Evolutionary conservation across 2,113 vertebrate genomes (phyloP), one percentile per base, ranked within the genome.

Genomic region (Stictonetta naevosa): DNA sequence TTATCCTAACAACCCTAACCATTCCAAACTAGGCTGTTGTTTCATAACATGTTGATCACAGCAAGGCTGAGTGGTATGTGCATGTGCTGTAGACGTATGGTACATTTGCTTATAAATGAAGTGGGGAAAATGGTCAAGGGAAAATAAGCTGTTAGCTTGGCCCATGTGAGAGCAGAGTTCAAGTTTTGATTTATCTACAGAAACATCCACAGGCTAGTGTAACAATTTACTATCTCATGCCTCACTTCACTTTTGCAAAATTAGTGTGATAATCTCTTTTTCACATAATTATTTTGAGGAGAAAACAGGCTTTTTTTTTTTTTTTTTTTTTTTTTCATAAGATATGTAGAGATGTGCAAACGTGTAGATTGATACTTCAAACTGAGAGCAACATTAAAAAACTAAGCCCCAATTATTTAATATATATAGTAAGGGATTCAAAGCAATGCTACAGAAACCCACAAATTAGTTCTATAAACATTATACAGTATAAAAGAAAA

Each of bases 51-150:
- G 52, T 92, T 96, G 90, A 94, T 94, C 85, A 88, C 92, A 94
- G 86, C 74, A 68, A 93, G 68, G 40, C 64, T 81, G 90, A 94
- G 88, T 83, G 86, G 42, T 67, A 73, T 91, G 86, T 91, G 74
- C 26, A 4, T 83, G 91, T 77, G 78, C 14, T 7, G 55, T 50
- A 83, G 5, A 85, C 69, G 42, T 44, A 95, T 79, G 84, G 78
- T 77, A 92, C 93, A 93, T 88, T 88, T 90, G 79, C 73, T 94
- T 95, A 88, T 68, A 96, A 94, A 96, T 86, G 85, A 95, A 83
- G 90, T 88, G 73, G 85, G 84, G 28, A 92, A 86, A 94, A 90
- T 0, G 4, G 79, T 63, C 28, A 29, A 48, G 67, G 75, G 60
- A 90, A 88, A 94, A 92, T 75, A 83, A 78, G 53, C 42, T 86